Conservation (phyloP, 2,888 invertebrate species). For the Eristalis intricaria region DNA sequence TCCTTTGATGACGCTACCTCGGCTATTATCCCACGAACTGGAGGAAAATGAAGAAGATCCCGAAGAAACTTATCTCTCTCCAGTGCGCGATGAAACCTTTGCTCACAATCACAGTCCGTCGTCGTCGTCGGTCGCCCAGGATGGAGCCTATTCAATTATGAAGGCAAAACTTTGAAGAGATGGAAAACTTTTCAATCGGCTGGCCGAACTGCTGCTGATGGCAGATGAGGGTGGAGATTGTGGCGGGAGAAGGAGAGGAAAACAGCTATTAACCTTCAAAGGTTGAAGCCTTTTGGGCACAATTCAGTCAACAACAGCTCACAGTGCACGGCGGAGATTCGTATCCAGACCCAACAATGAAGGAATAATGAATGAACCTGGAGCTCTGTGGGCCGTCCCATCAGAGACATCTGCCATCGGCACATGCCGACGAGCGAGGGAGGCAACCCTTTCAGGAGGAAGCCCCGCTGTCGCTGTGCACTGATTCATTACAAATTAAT, state of each 20-base stretch:
- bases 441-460: not conserved
- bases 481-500: slow-evolving; percentile 37
- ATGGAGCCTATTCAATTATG: not conserved
- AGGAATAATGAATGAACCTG: not conserved
- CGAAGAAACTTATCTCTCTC: not conserved
- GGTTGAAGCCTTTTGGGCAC: not conserved
- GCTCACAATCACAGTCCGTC: not conserved
- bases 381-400: not conserved
- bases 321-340: not conserved
- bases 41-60: not conserved
- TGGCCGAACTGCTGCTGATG: not conserved
- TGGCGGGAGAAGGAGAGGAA: not conserved
- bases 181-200: not conserved
- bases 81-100: not conserved
- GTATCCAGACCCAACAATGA: not conserved
- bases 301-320: slow-evolving; percentile 2
- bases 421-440: not conserved
- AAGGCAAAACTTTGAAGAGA: not conserved
- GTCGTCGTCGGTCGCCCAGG: not conserved
- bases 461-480: slow-evolving; percentile 5
- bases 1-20: slow-evolving; percentile 8
- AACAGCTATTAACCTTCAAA: not conserved
- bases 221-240: not conserved
- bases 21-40: not conserved
- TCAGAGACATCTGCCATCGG: not conserved